These are phyloP conservation scores for Bufo bufo DNA, from an alignment of 2,113 vertebrate genomes.

Conservation along the genomic window DNA sequence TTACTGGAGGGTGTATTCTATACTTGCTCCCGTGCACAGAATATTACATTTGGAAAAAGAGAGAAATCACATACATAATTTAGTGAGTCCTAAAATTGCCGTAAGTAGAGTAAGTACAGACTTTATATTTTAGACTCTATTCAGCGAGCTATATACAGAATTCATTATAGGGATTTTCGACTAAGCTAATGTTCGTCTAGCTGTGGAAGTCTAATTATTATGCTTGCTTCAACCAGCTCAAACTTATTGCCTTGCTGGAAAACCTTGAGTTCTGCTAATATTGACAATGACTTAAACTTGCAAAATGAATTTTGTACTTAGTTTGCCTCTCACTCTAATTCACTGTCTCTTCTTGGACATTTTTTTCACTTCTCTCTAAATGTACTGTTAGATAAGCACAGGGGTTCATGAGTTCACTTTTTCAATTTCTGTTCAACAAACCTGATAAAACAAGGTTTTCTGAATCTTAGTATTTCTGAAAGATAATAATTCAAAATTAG, in stretches of 20 bases:
- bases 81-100: slow-evolving; percentile 19
- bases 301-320: slow-evolving; percentile 32
- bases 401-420: background rate
- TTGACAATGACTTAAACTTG: slow-evolving; percentile 41
- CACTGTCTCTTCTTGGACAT: slow-evolving; percentile 3
- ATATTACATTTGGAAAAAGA: slow-evolving; percentile 22
- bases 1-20: slow-evolving; percentile 23
- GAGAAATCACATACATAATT: slow-evolving; percentile 39
- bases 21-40: background rate
- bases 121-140: slow-evolving; percentile 19
- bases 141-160: slow-evolving; percentile 11
- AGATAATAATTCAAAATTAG: slow-evolving; percentile 19
- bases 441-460: slow-evolving; percentile 3
- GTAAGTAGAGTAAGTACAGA: slow-evolving; percentile 11
- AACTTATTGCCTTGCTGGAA: background rate
- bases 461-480: background rate
- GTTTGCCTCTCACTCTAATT: slow-evolving; percentile 26
- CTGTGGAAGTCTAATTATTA: slow-evolving; percentile 20
- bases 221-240: slow-evolving; percentile 17
- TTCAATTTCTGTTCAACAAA: slow-evolving; percentile 19
- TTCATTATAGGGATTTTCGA: slow-evolving; percentile 25
- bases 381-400: slow-evolving; percentile 3
- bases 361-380: slow-evolving; percentile 2
- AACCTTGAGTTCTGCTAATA: slow-evolving; percentile 13
- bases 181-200: slow-evolving; percentile 20